These are phyloP conservation scores for Scaptomyza tumidula DNA, from an alignment of 2,888 invertebrate genomes.

Conservation along the genomic window DNA sequence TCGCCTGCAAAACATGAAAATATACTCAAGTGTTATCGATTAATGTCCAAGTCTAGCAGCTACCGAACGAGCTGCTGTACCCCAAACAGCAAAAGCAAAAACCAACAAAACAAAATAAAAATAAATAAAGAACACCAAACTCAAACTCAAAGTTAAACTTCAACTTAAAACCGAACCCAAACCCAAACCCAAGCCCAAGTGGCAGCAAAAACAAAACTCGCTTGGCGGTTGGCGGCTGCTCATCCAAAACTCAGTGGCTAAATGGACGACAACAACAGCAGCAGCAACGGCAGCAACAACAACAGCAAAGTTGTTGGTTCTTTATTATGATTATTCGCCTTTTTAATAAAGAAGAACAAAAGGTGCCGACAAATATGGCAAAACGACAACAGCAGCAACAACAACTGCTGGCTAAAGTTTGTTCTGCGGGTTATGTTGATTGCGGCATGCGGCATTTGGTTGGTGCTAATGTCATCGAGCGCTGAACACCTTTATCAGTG, in stretches of 20 bases:
- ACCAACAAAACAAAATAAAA: conserved; percentile 4
- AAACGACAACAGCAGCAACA: conserved; percentile 58
- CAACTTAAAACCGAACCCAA: conserved; percentile 16
- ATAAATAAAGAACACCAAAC: conserved; percentile 16
- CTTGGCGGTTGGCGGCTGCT: conserved; percentile 71
- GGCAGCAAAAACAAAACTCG: conserved; percentile 61
- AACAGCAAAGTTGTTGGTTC: conserved; percentile 68
- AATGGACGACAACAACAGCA: conserved; percentile 76
- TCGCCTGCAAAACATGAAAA: conserved; percentile 85
- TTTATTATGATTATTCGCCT: conserved; percentile 80
- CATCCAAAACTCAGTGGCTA: conserved; percentile 81
- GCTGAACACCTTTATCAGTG: conserved; percentile 81
- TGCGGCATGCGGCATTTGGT: conserved; percentile 71
- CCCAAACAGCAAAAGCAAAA: conserved; percentile 22
- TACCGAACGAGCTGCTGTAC: conserved; percentile 83
- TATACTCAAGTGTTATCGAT: conserved; percentile 85
- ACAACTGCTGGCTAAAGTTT: conserved; percentile 33
- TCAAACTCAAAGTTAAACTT: conserved; percentile 13
- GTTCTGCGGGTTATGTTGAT: conserved; percentile 46
- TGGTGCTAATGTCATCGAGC: conserved; percentile 82
- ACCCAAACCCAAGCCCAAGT: conserved; percentile 14
- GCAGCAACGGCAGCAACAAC: conserved; percentile 43
- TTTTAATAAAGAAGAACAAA: conserved; percentile 80
- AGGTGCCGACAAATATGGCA: conserved; percentile 80
- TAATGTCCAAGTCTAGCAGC: conserved; percentile 85